A percentile compares a stretch with the other conserved stretches of the same genome.
Conservation (phyloP, 2,797 vertebrate species). For the Catostomus latipinnis region DNA sequence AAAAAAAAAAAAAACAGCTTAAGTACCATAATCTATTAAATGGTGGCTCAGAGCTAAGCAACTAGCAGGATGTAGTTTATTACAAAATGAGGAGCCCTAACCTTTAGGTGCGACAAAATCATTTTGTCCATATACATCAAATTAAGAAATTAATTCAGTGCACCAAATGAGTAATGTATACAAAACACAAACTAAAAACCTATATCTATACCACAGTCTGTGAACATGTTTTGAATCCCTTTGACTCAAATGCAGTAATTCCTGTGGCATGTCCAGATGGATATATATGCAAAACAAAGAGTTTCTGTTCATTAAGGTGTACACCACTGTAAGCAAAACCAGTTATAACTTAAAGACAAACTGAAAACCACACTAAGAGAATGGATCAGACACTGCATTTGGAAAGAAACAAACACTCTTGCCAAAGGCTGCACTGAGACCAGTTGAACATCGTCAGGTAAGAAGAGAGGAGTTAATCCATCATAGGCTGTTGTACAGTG, state of each 20-base stretch:
- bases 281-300: slow-evolving; percentile 52
- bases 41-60: slow-evolving; percentile 35
- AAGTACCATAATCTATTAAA: slow-evolving; percentile 54
- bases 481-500: slow-evolving; percentile 73
- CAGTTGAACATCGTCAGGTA: slow-evolving; percentile 74
- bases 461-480: slow-evolving; percentile 59
- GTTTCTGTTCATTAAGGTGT: slow-evolving; percentile 25
- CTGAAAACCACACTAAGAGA: slow-evolving; percentile 59
- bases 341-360: slow-evolving; percentile 46
- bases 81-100: slow-evolving; percentile 51
- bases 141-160: slow-evolving; percentile 77
- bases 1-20: slow-evolving; percentile 53
- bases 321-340: slow-evolving; percentile 59
- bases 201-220: slow-evolving; percentile 77
- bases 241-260: slow-evolving; percentile 72
- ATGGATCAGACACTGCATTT: slow-evolving; percentile 40
- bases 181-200: slow-evolving; percentile 69
- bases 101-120: slow-evolving; percentile 61
- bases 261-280: slow-evolving; percentile 64
- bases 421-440: slow-evolving; percentile 72
- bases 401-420: slow-evolving; percentile 43
- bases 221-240: slow-evolving; percentile 73
- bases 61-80: slow-evolving; percentile 15
- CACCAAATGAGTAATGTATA: slow-evolving; percentile 70
- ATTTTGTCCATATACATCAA: slow-evolving; percentile 74